Percentiles rank a stretch among this genome's conserved stretches.
These are phyloP conservation scores for Pycnonotus jocosus DNA, from an alignment of 2,113 vertebrate genomes.

Conservation along the genomic window DNA sequence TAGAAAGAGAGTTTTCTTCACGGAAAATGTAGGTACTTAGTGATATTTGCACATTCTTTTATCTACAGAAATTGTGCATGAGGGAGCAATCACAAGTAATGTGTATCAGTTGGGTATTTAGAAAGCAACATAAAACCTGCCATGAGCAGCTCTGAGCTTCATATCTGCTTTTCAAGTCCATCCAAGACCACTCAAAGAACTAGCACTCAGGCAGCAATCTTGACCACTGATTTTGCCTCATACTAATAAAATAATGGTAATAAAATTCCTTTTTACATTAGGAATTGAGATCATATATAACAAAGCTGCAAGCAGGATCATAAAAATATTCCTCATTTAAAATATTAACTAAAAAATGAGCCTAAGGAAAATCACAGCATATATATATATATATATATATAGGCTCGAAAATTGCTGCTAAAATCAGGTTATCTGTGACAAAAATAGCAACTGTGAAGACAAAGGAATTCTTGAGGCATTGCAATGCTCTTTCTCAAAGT, in stretches of 20 bases:
- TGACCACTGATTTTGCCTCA: not conserved
- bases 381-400: not conserved
- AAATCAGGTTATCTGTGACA: not conserved
- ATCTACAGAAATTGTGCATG: rapidly evolving
- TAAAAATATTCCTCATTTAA: not conserved
- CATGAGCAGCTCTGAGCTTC: not conserved
- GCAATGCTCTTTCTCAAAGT: not conserved
- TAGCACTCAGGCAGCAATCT: not conserved
- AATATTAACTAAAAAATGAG: not conserved
- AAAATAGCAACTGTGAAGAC: not conserved
- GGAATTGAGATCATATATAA: not conserved
- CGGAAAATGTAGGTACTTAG: not conserved
- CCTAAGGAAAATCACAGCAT: not conserved
- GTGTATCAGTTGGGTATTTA: not conserved
- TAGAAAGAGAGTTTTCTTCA: not conserved
- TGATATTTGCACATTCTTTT: not conserved
- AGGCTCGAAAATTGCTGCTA: not conserved
- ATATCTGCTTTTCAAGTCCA: not conserved
- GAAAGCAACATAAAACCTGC: not conserved
- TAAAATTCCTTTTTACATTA: not conserved
- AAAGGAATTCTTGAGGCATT: not conserved
- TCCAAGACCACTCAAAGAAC: not conserved
- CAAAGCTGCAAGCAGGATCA: not conserved
- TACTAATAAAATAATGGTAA: not conserved
- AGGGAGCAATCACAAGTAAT: not conserved